Base-by-base conservation (phyloP, 2,797 vertebrate genomes). In the Acipenser ruthenus region DNA sequence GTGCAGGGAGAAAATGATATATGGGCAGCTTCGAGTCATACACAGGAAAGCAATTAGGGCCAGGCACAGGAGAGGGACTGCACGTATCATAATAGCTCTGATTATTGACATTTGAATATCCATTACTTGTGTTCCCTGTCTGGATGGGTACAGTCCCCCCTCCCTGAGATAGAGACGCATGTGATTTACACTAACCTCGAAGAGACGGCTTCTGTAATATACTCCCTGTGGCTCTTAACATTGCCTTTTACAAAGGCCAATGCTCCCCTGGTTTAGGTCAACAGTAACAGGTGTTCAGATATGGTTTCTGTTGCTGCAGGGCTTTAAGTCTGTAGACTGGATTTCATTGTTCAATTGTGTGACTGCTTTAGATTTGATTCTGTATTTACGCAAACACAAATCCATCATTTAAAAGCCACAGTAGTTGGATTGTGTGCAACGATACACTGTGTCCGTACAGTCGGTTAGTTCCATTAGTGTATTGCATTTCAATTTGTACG, bases 1-100 rank as follows among this genome's bases (percentile, higher is more conserved):
- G 90, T 89, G 85, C 79, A 78, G 86, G 83, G 82, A 79, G 87
- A 75, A 88, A 75, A 78, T 81, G 83, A 83, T 75, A 69, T 82
- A 79, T 79, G 73, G 77, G 70, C 70, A 59, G 72, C 77, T 73
- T 77, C 77, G 76, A 78, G 78, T 83, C 84, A 84, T 83, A 83
- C 76, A 76, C 72, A 12, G 62, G 77, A 79, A 84, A 73, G 78
- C 82, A 86, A 87, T 89, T 88, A 88, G 83, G 75, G 65, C 74
- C 81, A 76, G 73, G 78, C 63, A 77, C 77, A 73, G 75, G 73
- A 73, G 77, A 81, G 80, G 77, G 73, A 74, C 77, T 82, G 73
- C 69, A 81, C 82, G 82, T 81, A 83, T 88, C 83, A 83, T 89
- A 82, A 86, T 84, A 86, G 81, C 79, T 75, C 79, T 66, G 75